Conservation (phyloP, 1,140 invertebrate genomes). For the Pteromalus puparum region DNA sequence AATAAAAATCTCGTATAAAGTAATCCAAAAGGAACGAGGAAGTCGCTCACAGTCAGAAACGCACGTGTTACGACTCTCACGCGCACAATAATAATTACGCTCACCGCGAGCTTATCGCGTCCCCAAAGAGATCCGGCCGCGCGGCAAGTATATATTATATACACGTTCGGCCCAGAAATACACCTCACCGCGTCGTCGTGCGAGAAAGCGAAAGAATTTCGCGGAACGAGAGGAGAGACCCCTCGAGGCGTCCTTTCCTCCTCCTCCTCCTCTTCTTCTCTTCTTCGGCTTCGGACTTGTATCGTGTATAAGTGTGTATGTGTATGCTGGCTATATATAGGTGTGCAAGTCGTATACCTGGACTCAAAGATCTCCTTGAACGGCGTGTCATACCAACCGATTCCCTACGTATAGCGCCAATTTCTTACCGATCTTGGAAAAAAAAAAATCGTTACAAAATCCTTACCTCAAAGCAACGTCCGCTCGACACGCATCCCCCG, state of each 20-base stretch:
- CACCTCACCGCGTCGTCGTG: background rate
- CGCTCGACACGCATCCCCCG: no score
- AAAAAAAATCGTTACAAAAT: no score
- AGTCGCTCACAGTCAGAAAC: background rate
- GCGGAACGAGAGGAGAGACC: background rate
- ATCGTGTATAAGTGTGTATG: background rate
- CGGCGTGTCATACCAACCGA: no score
- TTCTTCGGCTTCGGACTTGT: no score
- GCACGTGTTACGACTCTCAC: no score
- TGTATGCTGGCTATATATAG: background rate
- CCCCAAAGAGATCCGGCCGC: background rate
- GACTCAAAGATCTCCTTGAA: no score
- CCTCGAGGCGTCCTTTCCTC: background rate
- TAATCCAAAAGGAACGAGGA: background rate
- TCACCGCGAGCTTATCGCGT: no score
- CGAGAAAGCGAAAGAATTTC: conserved; percentile 3
- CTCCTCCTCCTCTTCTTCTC: background rate
- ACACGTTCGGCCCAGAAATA: background rate
- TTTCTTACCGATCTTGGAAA: no score
- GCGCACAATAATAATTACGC: no score
- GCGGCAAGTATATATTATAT: background rate
- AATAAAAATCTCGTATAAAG: no score
- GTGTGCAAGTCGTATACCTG: background rate
- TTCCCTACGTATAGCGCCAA: no score
- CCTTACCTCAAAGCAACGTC: no score